These are phyloP conservation scores for Engraulis encrasicolus DNA, from an alignment of 2,113 vertebrate genomes.

Conservation along the genomic window DNA sequence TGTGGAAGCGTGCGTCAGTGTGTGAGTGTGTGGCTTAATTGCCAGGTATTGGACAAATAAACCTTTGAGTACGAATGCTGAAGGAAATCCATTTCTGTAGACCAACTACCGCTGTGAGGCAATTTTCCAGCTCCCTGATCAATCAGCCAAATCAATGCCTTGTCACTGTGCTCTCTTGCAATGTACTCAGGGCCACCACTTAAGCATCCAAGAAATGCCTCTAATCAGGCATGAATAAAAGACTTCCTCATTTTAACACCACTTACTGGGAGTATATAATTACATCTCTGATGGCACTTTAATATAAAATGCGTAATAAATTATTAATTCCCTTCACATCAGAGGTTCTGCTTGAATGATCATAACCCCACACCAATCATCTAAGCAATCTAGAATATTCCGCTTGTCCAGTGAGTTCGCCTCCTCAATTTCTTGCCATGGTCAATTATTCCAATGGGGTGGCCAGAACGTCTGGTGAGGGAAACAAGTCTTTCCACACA, in stretches of 20 bases:
- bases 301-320: background rate
- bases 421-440: background rate
- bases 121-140: background rate
- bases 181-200: background rate
- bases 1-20: no score
- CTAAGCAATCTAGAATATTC: background rate
- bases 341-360: background rate
- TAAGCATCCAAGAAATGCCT: background rate
- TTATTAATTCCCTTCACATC: background rate
- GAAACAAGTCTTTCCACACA: no score
- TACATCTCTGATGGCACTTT: background rate
- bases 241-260: background rate
- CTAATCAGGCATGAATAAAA: background rate
- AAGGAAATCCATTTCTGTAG: background rate
- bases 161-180: background rate
- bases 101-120: background rate
- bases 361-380: background rate
- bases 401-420: background rate
- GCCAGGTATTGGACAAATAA: no score
- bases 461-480: background rate
- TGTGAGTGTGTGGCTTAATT: no score
- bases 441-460: background rate
- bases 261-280: background rate
- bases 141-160: background rate
- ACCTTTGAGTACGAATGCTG: background rate